Base-by-base conservation (phyloP, 1,140 invertebrate species). In the Gonioctena quinquepunctata region DNA sequence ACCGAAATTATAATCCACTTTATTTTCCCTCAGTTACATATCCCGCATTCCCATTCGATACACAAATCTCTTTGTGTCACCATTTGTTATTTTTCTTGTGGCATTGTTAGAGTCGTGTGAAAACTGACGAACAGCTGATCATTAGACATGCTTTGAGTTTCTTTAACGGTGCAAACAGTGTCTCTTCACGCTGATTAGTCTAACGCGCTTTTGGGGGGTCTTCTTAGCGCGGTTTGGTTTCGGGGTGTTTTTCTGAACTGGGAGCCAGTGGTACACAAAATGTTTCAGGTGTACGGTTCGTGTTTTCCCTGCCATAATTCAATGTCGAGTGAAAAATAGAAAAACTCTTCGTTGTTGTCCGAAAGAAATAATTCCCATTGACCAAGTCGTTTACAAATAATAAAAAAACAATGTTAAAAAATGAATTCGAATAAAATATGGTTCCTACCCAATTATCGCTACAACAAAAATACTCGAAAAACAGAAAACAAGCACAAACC, bases 181-280 rank as follows among this genome's bases (percentile, higher is more conserved):
- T 52, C 19, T 66, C 57, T 74, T 72, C 70, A 75, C 73, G 73
- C 70, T 75, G 73, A 75, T 75, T 75, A 69, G 70, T 33, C 49
- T 72, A 72, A 75, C 73, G 63, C 61, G 70, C 64, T 68, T 73
- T 67, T 28, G 69, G 68, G 72, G 63, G 49, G 49, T 59, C 57
- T 62, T 59, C 57, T 62, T 50, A 25, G 28, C 16, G 57, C 57
- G 25, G 23, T 11, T 60, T 27, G 21, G 57, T 56, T 19, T 56
- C 21, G 52, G n/a, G 22, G 52, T 23, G 18, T 19, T 23, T 56
- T 18, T 19, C 6, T 56, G 3, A 23, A 56, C 19, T 19, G 1
- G 7, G 3, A 21, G 21, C 11, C 18, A 54, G 18, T 54, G 18
- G 18, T 18, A 22, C n/a, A 8, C 50, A 18, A 54, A 22, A 54